Base-by-base conservation (phyloP, 2,797 vertebrate genomes). In the Phoeniculus purpureus region DNA sequence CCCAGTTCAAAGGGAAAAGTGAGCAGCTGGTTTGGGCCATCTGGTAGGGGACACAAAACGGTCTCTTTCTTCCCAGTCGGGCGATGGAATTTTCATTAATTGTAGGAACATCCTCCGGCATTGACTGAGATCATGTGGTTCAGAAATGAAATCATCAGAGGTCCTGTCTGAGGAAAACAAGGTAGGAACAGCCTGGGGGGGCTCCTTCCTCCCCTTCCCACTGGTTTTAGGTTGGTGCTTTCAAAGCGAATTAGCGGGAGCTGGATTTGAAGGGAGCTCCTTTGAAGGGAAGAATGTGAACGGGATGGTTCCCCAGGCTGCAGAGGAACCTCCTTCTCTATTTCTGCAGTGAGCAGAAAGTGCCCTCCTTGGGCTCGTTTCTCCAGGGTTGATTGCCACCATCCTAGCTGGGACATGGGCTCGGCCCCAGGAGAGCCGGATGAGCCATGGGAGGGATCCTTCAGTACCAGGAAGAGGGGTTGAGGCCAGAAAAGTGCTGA, bases 1-100 rank as follows among this genome's bases (percentile, higher is more conserved):
- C 85, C 26, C 73, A 76, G 93, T 94, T 96, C 94, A 94, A 95
- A 96, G 94, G 72, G 88, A 85, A 81, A 87, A 86, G 74, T 74
- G 73, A 95, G 83, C 88, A 95, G 91, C 78, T 94, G 93, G 54
- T 70, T 82, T 31, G 58, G 73, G 94, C 93, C 94, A 95, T 93
- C 94, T 95, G 90, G 89, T 52, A 76, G 70, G 82, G 89, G 87
- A 92, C 90, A 71, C 60, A 89, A 94, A 94, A 93, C 56, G 78
- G 68, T 72, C 87, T 85, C 92, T 85, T 88, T 95, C 90, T 94
- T 94, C 87, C 56, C 59, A 70, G 65, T 71, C 79, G 55, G 56
- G 86, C 68, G 78, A 70, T 93, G 76, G 92, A 93, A 87, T 94
- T 92, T 81, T 91, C 84, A 94, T 92, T 91, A 92, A 90, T 90